phyloP scores from a whole-genome alignment of 2,113 vertebrate genomes.

The Mesembrinibis cayennensis region DNA sequence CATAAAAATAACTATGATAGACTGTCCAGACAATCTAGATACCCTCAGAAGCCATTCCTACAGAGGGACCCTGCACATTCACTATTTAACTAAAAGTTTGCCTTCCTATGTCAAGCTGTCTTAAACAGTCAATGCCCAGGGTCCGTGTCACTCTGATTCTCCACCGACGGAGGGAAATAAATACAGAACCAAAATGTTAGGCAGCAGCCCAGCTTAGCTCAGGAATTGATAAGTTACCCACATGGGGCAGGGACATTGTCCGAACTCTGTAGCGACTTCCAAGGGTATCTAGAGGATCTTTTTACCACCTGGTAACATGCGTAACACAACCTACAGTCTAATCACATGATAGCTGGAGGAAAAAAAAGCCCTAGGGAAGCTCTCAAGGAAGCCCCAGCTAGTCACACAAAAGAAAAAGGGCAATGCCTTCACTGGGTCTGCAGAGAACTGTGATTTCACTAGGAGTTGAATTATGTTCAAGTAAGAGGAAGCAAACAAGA shows the following conservation, averaged over 20 bases:
- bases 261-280: background rate
- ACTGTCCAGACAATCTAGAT: background rate
- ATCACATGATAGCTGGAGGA: background rate
- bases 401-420: background rate
- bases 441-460: background rate
- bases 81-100: background rate
- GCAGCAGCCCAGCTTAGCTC: background rate
- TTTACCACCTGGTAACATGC: background rate
- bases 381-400: background rate
- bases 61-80: background rate
- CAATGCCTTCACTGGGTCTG: background rate
- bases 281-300: background rate
- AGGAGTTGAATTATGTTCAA: background rate
- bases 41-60: background rate
- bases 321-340: background rate
- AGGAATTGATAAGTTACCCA: background rate
- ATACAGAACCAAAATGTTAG: rapidly evolving
- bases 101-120: background rate
- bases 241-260: background rate
- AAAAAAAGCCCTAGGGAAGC: background rate
- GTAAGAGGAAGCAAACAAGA: background rate
- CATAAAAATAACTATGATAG: background rate
- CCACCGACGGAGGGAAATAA: background rate
- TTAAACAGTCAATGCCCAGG: background rate
- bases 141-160: background rate